A percentile compares a stretch with the other conserved stretches of the same genome.
phyloP scores from a whole-genome alignment of 2,888 invertebrate genomes.

The Alloplasta piceator region DNA sequence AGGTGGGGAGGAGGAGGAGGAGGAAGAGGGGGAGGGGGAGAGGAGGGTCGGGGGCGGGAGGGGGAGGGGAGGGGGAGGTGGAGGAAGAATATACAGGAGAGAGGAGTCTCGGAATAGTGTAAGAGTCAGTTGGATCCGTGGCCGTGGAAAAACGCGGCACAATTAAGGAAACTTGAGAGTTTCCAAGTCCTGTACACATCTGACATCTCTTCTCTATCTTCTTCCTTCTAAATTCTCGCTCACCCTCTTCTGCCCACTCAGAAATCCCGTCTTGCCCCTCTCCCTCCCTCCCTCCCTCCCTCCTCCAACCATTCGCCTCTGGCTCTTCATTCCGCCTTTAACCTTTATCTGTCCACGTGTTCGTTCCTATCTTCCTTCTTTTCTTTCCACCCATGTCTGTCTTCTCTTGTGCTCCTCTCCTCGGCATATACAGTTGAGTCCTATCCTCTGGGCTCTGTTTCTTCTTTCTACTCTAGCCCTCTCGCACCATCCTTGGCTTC shows the following conservation, averaged over 20 bases:
- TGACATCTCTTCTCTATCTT: conserved; percentile 59
- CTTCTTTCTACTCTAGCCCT: background rate
- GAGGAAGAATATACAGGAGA: background rate
- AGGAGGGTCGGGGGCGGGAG: background rate
- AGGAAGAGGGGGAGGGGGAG: no score
- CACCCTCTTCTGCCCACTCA: conserved; percentile 38
- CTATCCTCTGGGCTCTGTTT: background rate
- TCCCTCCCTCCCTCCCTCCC: conserved; percentile 5
- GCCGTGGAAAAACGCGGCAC: conserved; percentile 55
- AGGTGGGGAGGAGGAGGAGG: background rate
- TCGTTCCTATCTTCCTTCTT: background rate
- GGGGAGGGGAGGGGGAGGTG: no score
- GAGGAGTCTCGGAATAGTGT: conserved; percentile 29
- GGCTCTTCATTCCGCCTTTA: conserved; percentile 43
- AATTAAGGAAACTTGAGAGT: conserved; percentile 70
- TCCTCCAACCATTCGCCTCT: background rate
- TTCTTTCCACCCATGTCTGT: conserved; percentile 4
- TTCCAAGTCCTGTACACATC: conserved; percentile 60
- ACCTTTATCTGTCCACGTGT: conserved; percentile 45
- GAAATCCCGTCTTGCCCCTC: background rate
- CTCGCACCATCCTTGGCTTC: conserved; percentile 33
- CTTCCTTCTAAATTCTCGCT: conserved; percentile 62
- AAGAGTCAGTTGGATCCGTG: conserved; percentile 46
- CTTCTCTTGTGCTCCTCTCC: conserved; percentile 7
- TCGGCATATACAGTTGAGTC: background rate